Base-by-base conservation (phyloP, 2,888 invertebrate species). In the Iselma pallidipennis region DNA sequence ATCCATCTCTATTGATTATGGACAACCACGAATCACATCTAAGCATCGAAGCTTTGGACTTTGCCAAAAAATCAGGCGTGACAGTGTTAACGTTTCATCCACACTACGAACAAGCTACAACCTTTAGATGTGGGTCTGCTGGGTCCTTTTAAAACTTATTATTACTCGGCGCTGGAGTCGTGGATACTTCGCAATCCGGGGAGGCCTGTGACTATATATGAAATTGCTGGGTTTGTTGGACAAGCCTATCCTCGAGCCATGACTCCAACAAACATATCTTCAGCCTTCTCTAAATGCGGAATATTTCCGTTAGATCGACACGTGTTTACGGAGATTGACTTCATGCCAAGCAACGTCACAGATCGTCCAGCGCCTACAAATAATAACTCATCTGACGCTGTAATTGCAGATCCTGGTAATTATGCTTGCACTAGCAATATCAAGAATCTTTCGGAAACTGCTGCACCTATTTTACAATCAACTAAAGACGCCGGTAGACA, bases 101-200 rank as follows among this genome's bases (percentile, higher is more conserved):
- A 82, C 66, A 76, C 77, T 58, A 71, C 78, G 3, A 79, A 76
- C 49, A 80, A 78, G 65, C 49, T 82, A 53, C 82, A 82, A 70
- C 81, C 80, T 12, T 67, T 81, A 14, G 79, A 82, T 66, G 73
- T 79, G 9, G 73, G 76, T n/a, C 70, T 81, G 3, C 77, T 73
- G 66, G 78, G 76, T 6, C 80, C 79, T 12, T 77, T 82, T 49
- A 81, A 82, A 50, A 69, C 65, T 26, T 68, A 59, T 62, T 75
- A 73, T 59, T 69, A 71, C 57, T 66, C 69, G 23, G 74, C 75
- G 16, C 67, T 75, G 28, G 76, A 79, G 65, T 70, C 71, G 19
- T 79, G 77, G 76, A 59, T 79, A 68, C 63, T 79, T 65, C 62
- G 68, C 61, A 70, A 82, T 70, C 80, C 79, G 9, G 80, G 80